These are phyloP conservation scores for Drosophila tanythrix DNA, from an alignment of 2,888 invertebrate species.

Conservation along the genomic window DNA sequence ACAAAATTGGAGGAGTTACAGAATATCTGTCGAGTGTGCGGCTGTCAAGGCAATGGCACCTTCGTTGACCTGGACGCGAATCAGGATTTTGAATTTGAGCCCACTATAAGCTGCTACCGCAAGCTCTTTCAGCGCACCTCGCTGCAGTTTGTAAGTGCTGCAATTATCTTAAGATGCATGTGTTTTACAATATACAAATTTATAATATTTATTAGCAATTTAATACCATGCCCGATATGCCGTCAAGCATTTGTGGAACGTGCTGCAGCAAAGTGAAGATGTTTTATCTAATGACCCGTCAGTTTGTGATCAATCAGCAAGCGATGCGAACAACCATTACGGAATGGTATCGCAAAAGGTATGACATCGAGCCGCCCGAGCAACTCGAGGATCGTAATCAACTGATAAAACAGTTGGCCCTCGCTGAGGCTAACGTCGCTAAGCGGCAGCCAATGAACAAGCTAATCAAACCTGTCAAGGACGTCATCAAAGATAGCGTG, in stretches of 20 bases:
- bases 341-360: slow-evolving; percentile 33
- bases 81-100: slow-evolving; percentile 47
- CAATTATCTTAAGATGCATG: no score
- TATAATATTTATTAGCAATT: slow-evolving; percentile 24
- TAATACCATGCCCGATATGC: slow-evolving; percentile 48
- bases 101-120: slow-evolving; percentile 38
- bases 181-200: neutral
- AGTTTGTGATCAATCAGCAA: slow-evolving; percentile 44
- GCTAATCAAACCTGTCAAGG: neutral
- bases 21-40: slow-evolving; percentile 34
- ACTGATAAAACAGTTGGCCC: slow-evolving; percentile 14
- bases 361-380: slow-evolving; percentile 31
- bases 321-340: slow-evolving; percentile 37
- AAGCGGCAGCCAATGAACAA: neutral
- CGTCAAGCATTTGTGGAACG: slow-evolving; percentile 29
- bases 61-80: slow-evolving; percentile 30
- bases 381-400: slow-evolving; percentile 22
- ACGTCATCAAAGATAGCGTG: neutral
- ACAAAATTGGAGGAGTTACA: slow-evolving; percentile 8
- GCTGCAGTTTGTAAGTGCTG: slow-evolving; percentile 43
- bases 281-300: slow-evolving; percentile 43
- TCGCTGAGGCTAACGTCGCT: neutral
- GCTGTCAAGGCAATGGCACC: slow-evolving; percentile 28
- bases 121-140: slow-evolving; percentile 45
- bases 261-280: slow-evolving; percentile 42